Evolutionary conservation across 2,797 vertebrate species (phyloP).

Genomic region (Chelmon rostratus): DNA sequence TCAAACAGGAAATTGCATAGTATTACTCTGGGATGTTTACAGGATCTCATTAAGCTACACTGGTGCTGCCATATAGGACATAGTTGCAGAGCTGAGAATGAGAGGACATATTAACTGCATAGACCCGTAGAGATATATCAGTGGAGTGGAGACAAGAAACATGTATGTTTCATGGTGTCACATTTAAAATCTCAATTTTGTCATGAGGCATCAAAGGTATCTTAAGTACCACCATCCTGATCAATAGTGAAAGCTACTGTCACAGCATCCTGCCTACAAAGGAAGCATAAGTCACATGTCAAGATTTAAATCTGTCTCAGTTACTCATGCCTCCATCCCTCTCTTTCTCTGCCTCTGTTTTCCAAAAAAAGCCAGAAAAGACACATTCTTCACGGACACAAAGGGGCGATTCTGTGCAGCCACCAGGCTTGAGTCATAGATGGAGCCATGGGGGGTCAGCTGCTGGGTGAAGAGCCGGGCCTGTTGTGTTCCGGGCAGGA

Average conservation of each 20-base stretch:
- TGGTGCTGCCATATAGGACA: constrained; percentile 19
- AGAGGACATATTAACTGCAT: constrained; percentile 6
- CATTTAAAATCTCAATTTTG: not conserved
- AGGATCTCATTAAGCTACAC: constrained; percentile 29
- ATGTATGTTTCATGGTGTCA: not conserved
- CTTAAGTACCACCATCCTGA: constrained; percentile 1
- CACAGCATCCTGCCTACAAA: constrained; percentile 33
- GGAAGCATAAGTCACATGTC: constrained; percentile 60
- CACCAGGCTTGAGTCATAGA: constrained; percentile 76
- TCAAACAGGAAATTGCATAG: constrained; percentile 74
- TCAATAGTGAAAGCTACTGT: constrained; percentile 36
- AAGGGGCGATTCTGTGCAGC: constrained; percentile 79
- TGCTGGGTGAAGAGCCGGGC: constrained; percentile 56
- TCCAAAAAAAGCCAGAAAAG: constrained; percentile 70
- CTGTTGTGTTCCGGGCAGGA: constrained; percentile 57
- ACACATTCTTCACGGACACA: constrained; percentile 79
- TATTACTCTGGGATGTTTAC: constrained; percentile 51
- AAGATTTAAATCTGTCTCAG: constrained; percentile 63
- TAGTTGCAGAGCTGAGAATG: constrained; percentile 6
- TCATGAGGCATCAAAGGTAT: not conserved
- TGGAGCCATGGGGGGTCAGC: constrained; percentile 71
- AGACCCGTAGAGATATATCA: not conserved
- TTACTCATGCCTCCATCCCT: constrained; percentile 53
- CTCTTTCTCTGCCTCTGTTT: constrained; percentile 61
- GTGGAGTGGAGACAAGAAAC: not conserved